These are phyloP conservation scores for Peromyscus leucopus DNA, from an alignment of 2,113 vertebrate genomes.

Conservation along the genomic window DNA sequence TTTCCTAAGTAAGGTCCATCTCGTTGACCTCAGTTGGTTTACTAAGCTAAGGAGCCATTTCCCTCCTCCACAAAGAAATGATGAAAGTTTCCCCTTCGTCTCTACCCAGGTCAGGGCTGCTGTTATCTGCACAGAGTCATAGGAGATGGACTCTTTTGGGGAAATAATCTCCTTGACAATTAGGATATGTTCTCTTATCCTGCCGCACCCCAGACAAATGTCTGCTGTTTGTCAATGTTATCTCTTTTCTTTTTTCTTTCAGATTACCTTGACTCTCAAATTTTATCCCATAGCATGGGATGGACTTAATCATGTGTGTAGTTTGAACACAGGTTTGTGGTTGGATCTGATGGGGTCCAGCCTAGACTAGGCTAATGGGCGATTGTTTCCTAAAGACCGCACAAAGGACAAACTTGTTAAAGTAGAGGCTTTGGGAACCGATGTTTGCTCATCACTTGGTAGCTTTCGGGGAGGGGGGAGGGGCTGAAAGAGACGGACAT, in stretches of 20 bases:
- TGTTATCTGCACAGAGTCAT: neutral
- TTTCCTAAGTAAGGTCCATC: neutral
- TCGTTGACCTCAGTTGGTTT: neutral
- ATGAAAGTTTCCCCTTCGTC: neutral
- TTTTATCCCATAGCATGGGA: neutral
- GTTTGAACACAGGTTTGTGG: neutral
- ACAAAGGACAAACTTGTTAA: neutral
- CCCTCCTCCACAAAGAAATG: neutral
- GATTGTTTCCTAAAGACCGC: neutral
- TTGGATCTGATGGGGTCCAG: neutral
- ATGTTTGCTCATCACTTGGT: neutral
- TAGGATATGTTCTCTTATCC: neutral
- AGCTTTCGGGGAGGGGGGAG: too few species aligned
- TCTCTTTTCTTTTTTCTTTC: neutral
- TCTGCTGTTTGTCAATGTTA: neutral
- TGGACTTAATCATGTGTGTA: neutral
- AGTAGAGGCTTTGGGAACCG: neutral
- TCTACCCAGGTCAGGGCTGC: neutral
- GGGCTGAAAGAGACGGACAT: neutral
- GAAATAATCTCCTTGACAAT: neutral
- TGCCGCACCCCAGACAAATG: neutral
- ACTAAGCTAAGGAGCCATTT: neutral
- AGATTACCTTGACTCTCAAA: neutral
- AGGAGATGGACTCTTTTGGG: neutral
- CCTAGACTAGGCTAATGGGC: neutral